Evolutionary conservation across 2,888 invertebrate genomes (phyloP).

Genomic region (Tortricodes alternella): DNA sequence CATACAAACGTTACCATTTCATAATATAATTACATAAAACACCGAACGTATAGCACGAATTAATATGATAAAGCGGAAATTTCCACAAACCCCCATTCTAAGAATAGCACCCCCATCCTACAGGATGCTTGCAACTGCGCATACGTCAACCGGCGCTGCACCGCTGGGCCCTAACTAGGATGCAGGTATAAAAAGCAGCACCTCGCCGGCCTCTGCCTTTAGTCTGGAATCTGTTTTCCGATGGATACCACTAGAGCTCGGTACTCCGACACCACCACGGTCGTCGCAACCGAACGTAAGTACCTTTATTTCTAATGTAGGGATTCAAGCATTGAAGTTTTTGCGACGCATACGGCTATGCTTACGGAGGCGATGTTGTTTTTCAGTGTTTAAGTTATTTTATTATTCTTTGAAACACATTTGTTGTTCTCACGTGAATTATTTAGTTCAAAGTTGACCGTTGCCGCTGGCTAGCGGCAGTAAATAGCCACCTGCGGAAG

Average conservation of each 20-base stretch:
- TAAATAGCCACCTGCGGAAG: slow-evolving; percentile 37
- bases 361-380: too few relatives aligned
- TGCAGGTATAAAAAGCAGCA: not conserved
- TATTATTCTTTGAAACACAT: slow-evolving; percentile 35
- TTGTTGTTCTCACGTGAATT: slow-evolving; percentile 62
- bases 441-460: slow-evolving; percentile 43
- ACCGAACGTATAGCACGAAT: too few relatives aligned
- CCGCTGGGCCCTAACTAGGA: too few relatives aligned
- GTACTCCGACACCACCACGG: slow-evolving; percentile 54
- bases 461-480: slow-evolving; percentile 38
- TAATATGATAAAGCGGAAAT: too few relatives aligned
- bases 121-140: slow-evolving; percentile 19
- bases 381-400: slow-evolving; percentile 34
- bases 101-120: not conserved
- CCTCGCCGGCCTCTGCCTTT: not conserved
- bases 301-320: too few relatives aligned
- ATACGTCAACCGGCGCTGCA: not conserved
- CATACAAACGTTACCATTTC: too few relatives aligned
- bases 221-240: too few relatives aligned
- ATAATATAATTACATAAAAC: too few relatives aligned
- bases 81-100: not conserved
- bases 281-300: slow-evolving; percentile 57
- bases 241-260: slow-evolving; percentile 45
- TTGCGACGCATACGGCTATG: too few relatives aligned
- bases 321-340: too few relatives aligned